These are phyloP conservation scores for Tenrec ecaudatus DNA, from an alignment of 2,113 vertebrate genomes.

Conservation along the genomic window DNA sequence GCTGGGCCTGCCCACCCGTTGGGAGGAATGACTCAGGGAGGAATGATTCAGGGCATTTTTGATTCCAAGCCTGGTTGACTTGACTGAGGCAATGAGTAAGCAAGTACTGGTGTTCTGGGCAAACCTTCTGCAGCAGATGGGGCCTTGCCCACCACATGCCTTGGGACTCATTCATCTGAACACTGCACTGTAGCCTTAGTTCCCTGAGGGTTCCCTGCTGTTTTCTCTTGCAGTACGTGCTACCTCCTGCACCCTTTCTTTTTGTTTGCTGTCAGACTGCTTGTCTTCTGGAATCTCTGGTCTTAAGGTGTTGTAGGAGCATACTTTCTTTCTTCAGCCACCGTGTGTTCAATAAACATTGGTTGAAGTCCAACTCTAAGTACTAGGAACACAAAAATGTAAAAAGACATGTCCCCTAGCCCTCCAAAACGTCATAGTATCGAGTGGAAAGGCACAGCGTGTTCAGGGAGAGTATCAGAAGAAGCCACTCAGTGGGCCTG, in stretches of 20 bases:
- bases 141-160: neutral
- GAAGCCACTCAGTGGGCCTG: neutral
- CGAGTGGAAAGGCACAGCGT: neutral
- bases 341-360: neutral
- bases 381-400: constrained; percentile 6
- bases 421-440: neutral
- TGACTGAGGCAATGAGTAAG: too few relatives aligned
- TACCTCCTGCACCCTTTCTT: neutral
- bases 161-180: neutral
- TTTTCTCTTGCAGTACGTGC: neutral
- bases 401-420: neutral
- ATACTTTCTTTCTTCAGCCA: constrained; percentile 34
- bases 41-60: neutral
- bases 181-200: neutral
- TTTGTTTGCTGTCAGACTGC: neutral
- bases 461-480: neutral
- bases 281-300: constrained; percentile 11
- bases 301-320: constrained; percentile 40
- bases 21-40: neutral
- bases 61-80: neutral
- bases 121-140: neutral
- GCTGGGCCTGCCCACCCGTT: neutral
- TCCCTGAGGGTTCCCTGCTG: neutral
- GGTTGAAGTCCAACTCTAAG: constrained; percentile 16
- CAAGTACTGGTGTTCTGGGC: neutral